These are phyloP conservation scores for Latheticus oryzae DNA, from an alignment of 2,888 invertebrate species.

Conservation along the genomic window DNA sequence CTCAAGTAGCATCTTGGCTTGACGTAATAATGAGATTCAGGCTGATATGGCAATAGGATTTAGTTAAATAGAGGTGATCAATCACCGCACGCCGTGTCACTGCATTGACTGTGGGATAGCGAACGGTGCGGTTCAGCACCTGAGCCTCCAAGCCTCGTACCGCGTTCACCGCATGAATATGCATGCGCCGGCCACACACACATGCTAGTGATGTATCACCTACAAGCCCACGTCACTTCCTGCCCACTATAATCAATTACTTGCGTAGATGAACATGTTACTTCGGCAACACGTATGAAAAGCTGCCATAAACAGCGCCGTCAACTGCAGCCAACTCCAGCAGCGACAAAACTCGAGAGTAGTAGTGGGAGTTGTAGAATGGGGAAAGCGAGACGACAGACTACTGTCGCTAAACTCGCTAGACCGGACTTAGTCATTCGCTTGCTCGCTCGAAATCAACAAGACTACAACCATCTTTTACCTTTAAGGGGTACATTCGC, in stretches of 20 bases:
- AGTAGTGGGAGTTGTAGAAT: constrained; percentile 1
- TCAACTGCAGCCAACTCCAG: constrained; percentile 52
- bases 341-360: constrained; percentile 38
- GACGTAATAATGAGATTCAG: constrained; percentile 67
- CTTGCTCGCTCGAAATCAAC: too few species aligned
- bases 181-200: constrained; percentile 58
- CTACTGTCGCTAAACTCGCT: neutral
- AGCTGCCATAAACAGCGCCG: constrained; percentile 62
- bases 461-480: too few species aligned
- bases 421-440: constrained; percentile 2
- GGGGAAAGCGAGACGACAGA: too few species aligned
- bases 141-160: constrained; percentile 62
- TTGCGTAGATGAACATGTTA: constrained; percentile 66
- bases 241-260: constrained; percentile 66
- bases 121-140: constrained; percentile 57
- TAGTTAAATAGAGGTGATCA: constrained; percentile 64
- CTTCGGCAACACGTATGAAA: constrained; percentile 65
- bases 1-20: constrained; percentile 66
- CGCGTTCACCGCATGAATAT: constrained; percentile 60
- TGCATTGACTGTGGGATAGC: constrained; percentile 61
- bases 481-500: constrained; percentile 47
- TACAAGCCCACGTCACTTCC: constrained; percentile 62
- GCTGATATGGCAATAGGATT: constrained; percentile 66
- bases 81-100: constrained; percentile 64
- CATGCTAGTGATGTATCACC: constrained; percentile 62